Evolutionary conservation across 2,113 vertebrate species (phyloP), one percentile per base, ranked within the genome.

Genomic region (Takifugu flavidus): DNA sequence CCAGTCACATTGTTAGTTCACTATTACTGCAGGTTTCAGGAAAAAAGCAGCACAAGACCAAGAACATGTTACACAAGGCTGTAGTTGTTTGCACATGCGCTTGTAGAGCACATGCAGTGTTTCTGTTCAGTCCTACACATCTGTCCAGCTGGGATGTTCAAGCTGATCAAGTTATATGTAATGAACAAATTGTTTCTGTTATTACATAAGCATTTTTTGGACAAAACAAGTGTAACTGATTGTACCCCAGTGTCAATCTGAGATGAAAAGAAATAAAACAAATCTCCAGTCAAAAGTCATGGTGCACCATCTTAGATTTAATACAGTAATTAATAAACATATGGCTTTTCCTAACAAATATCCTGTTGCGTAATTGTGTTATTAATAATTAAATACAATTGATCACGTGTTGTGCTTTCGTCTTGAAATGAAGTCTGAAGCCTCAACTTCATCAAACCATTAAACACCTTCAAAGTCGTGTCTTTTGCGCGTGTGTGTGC

Each of bases 131-230:
- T 61, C 1, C 0, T 59, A 14, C 46, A 65, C 56, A 56, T n/a
- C 27, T 39, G 54, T 55, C 73, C 25, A 52, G 15, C 15, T 70
- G 26, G 46, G 54, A 34, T 47, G 46, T 65, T 46, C 46, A 20
- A 6, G 29, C n/a, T 52, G 47, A 44, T 27, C 26, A 11, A 46
- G 57, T 80, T 78, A n/a, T 71, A 66, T 12, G 6, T 86, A 78
- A 43, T 62, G 25, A 20, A 20, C 20, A 20, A 54, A 12, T 7
- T 29, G 55, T 79, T 77, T 54, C 15, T 42, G 47, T 49, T 34
- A 72, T 58, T 31, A 43, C 43, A 60, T 43, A 46, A 47, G 15
- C 13, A 4, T n/a, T 47, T 4, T 47, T 47, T 47, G 3, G n/a
- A n/a, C 13, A 47, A 47, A 47, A 47, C 14, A 2, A 3, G 45